Conservation (phyloP, 2,888 invertebrate species). For the Buathra laborator region DNA sequence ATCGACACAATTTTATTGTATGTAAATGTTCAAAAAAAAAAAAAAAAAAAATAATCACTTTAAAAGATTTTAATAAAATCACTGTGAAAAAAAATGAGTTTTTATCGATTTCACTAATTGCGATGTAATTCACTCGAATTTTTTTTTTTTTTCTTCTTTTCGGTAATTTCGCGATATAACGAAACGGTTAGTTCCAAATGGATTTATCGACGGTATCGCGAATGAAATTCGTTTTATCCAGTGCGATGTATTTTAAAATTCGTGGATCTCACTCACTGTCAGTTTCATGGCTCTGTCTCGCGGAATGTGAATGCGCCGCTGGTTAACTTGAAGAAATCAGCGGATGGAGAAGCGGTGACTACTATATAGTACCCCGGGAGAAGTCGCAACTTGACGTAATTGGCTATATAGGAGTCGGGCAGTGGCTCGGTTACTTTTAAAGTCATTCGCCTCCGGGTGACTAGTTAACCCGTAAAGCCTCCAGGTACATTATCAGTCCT, state of each 20-base stretch:
- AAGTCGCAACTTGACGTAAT: conserved; percentile 75
- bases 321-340: conserved; percentile 80
- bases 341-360: conserved; percentile 78
- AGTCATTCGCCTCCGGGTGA: conserved; percentile 80
- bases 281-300: conserved; percentile 74
- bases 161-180: background rate
- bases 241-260: conserved; percentile 8
- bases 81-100: conserved; percentile 3
- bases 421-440: conserved; percentile 80
- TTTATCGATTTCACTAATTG: conserved; percentile 3
- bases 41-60: conserved; percentile 9
- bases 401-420: conserved; percentile 74
- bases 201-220: conserved; percentile 3
- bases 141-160: background rate
- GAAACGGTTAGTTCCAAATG: background rate
- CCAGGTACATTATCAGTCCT: conserved; percentile 71
- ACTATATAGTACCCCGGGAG: conserved; percentile 79
- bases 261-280: conserved; percentile 77
- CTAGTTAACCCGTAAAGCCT: conserved; percentile 75
- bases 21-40: background rate
- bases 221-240: background rate
- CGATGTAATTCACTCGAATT: background rate
- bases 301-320: conserved; percentile 16
- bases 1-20: background rate
- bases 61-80: background rate